Conservation (phyloP, 1,140 invertebrate species). For the Ooceraea biroi region DNA sequence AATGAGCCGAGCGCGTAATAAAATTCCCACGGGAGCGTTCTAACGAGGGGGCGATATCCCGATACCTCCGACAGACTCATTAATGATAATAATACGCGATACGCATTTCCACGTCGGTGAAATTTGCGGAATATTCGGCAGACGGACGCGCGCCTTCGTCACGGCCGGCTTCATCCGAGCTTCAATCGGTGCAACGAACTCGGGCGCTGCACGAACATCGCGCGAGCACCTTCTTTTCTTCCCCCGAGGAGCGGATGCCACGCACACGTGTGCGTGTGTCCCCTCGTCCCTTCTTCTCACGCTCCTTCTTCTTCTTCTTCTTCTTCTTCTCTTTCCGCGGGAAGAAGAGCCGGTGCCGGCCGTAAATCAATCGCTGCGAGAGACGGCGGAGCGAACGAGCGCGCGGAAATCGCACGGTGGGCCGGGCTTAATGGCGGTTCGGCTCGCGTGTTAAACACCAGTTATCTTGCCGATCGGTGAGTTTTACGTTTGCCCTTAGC, state of each 20-base stretch:
- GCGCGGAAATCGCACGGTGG: conserved; percentile 74
- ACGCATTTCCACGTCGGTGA: neutral
- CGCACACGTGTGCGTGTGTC: conserved; percentile 64
- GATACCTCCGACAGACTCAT: neutral
- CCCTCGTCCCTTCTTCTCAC: conserved; percentile 35
- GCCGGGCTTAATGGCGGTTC: conserved; percentile 76
- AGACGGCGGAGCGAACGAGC: conserved; percentile 43
- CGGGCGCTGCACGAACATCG: conserved; percentile 53
- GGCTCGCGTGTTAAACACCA: conserved; percentile 82
- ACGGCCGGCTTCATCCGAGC: neutral
- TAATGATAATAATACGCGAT: too few relatives aligned
- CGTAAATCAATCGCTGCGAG: conserved; percentile 72
- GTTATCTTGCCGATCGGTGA: conserved; percentile 81
- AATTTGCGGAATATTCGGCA: conserved; percentile 19
- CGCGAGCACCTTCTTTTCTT: conserved; percentile 39
- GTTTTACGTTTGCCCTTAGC: conserved; percentile 81
- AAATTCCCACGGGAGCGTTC: conserved; percentile 29
- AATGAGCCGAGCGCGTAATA: neutral
- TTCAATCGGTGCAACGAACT: conserved; percentile 69
- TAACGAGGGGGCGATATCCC: neutral
- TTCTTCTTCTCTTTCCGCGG: conserved; percentile 50
- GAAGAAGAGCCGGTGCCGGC: conserved; percentile 63
- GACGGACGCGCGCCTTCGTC: neutral
- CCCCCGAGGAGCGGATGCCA: conserved; percentile 5
- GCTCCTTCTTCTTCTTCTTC: conserved; percentile 36